phyloP scores from a whole-genome alignment of 1,140 invertebrate species.

The Mizuhopecten yessoensis region DNA sequence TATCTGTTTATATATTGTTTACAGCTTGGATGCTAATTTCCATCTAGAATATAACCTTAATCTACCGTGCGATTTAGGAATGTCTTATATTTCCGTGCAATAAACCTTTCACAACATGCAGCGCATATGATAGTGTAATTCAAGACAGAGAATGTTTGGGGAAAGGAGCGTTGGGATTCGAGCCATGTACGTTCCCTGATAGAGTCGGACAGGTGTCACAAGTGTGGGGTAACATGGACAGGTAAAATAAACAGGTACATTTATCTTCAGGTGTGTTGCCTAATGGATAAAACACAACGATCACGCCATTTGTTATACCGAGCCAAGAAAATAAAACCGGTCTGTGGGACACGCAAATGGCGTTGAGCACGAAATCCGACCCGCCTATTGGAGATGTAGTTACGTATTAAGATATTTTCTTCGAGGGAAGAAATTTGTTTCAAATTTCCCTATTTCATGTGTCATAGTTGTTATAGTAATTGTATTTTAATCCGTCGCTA shows the following conservation, averaged over 20 bases:
- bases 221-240: conserved; percentile 23
- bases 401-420: conserved; percentile 35
- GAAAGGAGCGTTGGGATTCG: neutral
- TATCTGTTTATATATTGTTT: neutral
- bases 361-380: neutral
- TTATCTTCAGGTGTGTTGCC: neutral
- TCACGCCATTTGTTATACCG: conserved; percentile 24
- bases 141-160: neutral
- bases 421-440: conserved; percentile 14
- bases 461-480: neutral
- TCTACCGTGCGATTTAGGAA: neutral
- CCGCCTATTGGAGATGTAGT: neutral
- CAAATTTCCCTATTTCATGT: conserved; percentile 35
- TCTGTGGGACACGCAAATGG: neutral
- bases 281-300: conserved; percentile 26
- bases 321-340: neutral
- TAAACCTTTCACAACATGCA: neutral
- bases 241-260: conserved; percentile 35
- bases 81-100: neutral
- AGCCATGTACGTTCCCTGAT: neutral
- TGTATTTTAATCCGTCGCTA: conserved; percentile 24
- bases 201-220: conserved; percentile 22
- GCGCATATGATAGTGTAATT: neutral
- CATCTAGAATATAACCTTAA: neutral
- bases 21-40: neutral